Base-by-base conservation (phyloP, 2,888 invertebrate species). In the Epistrophella euchroma region DNA sequence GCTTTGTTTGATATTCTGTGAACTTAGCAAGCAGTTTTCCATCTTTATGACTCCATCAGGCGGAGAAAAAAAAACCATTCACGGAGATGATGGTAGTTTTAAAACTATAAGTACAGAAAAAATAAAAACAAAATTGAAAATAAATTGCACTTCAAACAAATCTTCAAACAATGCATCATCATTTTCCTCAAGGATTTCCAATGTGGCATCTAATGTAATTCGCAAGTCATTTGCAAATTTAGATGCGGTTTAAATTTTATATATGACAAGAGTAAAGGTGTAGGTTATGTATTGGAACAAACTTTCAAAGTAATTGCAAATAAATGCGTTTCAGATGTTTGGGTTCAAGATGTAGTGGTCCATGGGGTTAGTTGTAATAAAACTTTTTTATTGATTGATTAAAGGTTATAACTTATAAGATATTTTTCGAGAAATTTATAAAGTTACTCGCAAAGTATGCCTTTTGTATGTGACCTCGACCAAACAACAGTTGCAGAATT, bases 91-190 rank as follows among this genome's bases (percentile, higher is more conserved):
- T 68, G 52, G 68, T 40, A 37, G 68, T 68, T 68, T 37, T n/a
- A 0, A 68, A 68, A 50, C 66, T 68, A 68, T 22, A 22, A 28
- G n/a, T n/a, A 9, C 7, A 13, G 10, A 32, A 45, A 28, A 45
- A n/a, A 4, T 28, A 47, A 22, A 17, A 10, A 22, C 37, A 52
- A 43, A 52, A 66, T 43, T 66, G 60, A 19, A 74, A 66, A 80
- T 68, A 66, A 80, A 74, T 40, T 74, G 74, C 74, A 80, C 60
- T 80, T 75, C 45, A 75, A 74, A 74, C 55, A 64, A 62, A 74
- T 52, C 43, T 62, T 68, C 52, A 70, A 70, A 74, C 74, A 80
- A 74, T 70, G 60, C 25, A 25, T n/a, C 25, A 25, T n/a, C 13
- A 9, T 17, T 43, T 68, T 72, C 43, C 11, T n/a, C n/a, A 62